phyloP scores from a whole-genome alignment of 2,888 invertebrate species.

The Eueremaeus valkanovi region DNA sequence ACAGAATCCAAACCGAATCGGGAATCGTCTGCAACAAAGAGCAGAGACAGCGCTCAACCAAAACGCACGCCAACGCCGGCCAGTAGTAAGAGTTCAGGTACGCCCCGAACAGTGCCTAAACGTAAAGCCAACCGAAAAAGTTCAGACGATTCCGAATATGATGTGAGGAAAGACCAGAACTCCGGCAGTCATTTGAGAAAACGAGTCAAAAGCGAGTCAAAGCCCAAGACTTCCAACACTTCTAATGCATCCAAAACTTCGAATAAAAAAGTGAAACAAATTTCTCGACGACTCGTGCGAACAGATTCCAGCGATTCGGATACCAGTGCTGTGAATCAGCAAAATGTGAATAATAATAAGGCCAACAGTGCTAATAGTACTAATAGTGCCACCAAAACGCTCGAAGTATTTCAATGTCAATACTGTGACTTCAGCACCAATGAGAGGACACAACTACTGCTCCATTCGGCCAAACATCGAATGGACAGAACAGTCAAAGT shows the following conservation, averaged over 20 bases:
- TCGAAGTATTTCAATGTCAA: not conserved
- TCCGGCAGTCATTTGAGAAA: not conserved
- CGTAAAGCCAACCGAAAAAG: not conserved
- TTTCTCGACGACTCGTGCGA: not conserved
- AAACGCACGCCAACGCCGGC: not conserved
- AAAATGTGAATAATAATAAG: not conserved
- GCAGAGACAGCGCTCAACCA: not conserved
- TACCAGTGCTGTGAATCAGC: not conserved
- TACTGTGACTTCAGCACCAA: slow-evolving; percentile 2
- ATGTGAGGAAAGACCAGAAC: not conserved
- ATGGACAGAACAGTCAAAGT: not conserved
- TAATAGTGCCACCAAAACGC: not conserved
- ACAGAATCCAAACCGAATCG: not conserved
- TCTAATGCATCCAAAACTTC: not conserved
- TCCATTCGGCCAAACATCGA: not conserved
- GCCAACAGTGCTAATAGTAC: not conserved
- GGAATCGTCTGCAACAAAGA: no score
- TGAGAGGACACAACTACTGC: not conserved
- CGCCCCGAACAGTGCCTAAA: not conserved
- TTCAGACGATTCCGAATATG: not conserved
- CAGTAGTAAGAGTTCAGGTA: no score
- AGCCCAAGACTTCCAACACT: not conserved
- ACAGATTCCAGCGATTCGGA: not conserved
- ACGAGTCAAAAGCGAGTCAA: not conserved
- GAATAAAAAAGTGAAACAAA: not conserved